Evolutionary conservation across 2,113 vertebrate species (phyloP).

Genomic region (Alaudala cheleensis): DNA sequence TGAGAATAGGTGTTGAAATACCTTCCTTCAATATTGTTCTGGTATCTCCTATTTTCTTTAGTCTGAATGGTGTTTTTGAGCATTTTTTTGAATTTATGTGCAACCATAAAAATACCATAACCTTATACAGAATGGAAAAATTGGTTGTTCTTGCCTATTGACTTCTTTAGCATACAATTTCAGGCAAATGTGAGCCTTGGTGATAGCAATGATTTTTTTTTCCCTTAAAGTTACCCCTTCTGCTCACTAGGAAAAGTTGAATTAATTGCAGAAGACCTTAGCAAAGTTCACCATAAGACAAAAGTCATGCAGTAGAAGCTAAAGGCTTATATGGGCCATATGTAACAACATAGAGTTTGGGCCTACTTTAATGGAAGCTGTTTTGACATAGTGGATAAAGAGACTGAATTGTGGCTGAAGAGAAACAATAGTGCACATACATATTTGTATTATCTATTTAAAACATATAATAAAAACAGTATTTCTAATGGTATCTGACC

Average conservation of each 20-base stretch:
- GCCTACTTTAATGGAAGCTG: not conserved
- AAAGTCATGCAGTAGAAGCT: not conserved
- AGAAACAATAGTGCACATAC: not conserved
- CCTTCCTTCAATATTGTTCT: not conserved
- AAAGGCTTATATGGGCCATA: not conserved
- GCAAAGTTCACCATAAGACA: not conserved
- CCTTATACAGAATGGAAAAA: not conserved
- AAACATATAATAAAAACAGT: not conserved
- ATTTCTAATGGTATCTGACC: not conserved
- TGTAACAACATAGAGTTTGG: not conserved
- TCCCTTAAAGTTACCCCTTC: not conserved
- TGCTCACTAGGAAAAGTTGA: not conserved
- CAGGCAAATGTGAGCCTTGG: not conserved
- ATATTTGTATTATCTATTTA: not conserved
- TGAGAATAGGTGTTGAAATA: not conserved
- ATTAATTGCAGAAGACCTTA: not conserved
- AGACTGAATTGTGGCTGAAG: not conserved
- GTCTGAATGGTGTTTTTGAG: not conserved
- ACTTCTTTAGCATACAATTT: not conserved
- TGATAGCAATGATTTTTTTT: not conserved
- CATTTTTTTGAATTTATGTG: not conserved
- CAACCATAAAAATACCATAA: not conserved
- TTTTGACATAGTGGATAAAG: not conserved
- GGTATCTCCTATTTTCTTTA: not conserved
- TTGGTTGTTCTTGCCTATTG: not conserved